Evolutionary conservation across 2,113 vertebrate genomes (phyloP).

Genomic region (Ursus arctos): DNA sequence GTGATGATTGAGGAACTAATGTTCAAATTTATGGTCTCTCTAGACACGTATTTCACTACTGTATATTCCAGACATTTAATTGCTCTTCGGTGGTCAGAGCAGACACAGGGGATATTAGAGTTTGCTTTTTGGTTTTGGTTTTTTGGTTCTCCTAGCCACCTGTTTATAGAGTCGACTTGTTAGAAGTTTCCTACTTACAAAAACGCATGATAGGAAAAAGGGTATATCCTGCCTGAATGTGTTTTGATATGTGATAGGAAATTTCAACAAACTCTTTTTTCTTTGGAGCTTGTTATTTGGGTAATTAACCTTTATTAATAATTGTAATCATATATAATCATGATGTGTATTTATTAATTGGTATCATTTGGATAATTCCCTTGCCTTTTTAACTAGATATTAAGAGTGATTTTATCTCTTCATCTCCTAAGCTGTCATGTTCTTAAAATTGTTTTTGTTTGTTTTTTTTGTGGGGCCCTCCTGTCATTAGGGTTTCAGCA

Average conservation of each 20-base stretch:
- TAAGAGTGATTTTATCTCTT: neutral
- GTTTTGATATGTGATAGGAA: neutral
- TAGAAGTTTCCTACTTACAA: conserved; percentile 18
- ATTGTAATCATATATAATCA: neutral
- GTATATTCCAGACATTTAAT: neutral
- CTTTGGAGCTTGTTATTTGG: conserved; percentile 8
- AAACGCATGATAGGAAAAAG: neutral
- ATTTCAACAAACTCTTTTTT: neutral
- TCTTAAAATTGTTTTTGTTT: neutral
- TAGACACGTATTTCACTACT: neutral
- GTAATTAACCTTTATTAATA: conserved; percentile 1
- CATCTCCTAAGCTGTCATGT: neutral
- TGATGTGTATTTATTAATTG: neutral
- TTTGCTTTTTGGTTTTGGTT: neutral
- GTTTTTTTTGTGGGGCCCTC: neutral
- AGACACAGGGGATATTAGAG: neutral
- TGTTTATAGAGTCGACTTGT: neutral
- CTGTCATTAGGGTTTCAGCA: neutral
- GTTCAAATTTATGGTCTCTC: neutral
- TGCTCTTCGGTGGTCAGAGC: neutral
- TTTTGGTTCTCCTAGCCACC: neutral
- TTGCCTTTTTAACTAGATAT: neutral
- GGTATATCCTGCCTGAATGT: neutral
- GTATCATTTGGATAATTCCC: neutral
- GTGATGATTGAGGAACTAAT: neutral